Evolutionary conservation across 2,888 invertebrate genomes (phyloP).

Genomic region (Trissolcus brochymenae): DNA sequence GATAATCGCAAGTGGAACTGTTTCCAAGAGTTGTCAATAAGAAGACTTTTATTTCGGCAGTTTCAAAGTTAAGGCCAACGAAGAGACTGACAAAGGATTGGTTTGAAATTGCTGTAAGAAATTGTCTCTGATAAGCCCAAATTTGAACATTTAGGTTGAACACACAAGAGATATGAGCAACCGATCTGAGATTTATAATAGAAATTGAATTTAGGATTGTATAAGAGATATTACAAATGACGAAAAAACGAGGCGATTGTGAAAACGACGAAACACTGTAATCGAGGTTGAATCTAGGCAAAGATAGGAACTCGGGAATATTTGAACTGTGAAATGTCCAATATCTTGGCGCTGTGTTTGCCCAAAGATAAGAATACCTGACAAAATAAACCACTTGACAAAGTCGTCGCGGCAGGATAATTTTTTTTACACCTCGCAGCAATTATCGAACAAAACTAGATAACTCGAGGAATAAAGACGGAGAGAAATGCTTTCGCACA

Average conservation of each 20-base stretch:
- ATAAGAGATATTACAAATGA: too few relatives aligned
- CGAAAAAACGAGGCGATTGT: too few relatives aligned
- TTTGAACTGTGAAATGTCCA: conserved; percentile 62
- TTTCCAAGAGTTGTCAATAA: too few relatives aligned
- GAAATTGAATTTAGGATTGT: not conserved
- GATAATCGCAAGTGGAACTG: too few relatives aligned
- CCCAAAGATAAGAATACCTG: conserved; percentile 65
- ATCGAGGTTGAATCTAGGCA: conserved; percentile 33
- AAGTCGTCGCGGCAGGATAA: conserved; percentile 65
- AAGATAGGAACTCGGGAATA: conserved; percentile 46
- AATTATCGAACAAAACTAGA: conserved; percentile 67
- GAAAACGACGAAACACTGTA: too few relatives aligned
- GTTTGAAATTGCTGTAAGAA: too few relatives aligned
- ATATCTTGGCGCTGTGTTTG: conserved; percentile 71
- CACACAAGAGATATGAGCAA: not conserved
- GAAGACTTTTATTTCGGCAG: too few relatives aligned
- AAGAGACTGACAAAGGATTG: too few relatives aligned
- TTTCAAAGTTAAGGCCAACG: too few relatives aligned
- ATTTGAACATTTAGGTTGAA: conserved; percentile 33
- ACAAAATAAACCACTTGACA: conserved; percentile 75
- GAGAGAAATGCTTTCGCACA: conserved; percentile 57
- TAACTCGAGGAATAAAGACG: conserved; percentile 59
- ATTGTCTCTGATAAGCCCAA: conserved; percentile 4
- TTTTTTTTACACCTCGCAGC: conserved; percentile 64
- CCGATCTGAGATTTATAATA: conserved; percentile 12